phyloP scores from a whole-genome alignment of 2,113 vertebrate species.

The Urocitellus parryii region DNA sequence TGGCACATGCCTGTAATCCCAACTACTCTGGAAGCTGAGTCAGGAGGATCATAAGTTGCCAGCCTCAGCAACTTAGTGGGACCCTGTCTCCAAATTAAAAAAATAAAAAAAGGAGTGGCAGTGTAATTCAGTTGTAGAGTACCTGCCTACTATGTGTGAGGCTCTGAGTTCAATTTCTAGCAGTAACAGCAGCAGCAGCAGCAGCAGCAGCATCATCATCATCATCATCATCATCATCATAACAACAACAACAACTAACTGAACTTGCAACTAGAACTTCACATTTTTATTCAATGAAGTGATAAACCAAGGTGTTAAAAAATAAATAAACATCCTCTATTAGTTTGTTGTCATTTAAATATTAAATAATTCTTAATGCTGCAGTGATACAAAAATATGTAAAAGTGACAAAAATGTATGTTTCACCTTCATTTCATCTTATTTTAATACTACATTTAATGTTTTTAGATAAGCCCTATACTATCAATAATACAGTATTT shows the following conservation, averaged over 20 bases:
- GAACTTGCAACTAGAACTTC: not conserved
- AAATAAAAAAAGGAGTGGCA: not conserved
- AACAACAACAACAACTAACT: not conserved
- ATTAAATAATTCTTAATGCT: not conserved
- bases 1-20: not conserved
- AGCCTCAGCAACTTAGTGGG: not conserved
- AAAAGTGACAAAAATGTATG: slow-evolving; percentile 45
- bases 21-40: not conserved
- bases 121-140: not conserved
- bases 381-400: not conserved
- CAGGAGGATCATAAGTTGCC: not conserved
- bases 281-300: not conserved
- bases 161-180: not conserved
- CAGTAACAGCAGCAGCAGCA: too few relatives aligned
- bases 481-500: not conserved
- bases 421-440: not conserved
- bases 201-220: too few relatives aligned
- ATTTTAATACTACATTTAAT: not conserved
- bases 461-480: not conserved
- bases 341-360: slow-evolving; percentile 33
- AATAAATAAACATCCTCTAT: not conserved
- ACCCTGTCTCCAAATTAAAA: not conserved
- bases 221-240: not conserved
- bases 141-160: not conserved
- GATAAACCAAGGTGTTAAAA: not conserved